These are phyloP conservation scores for Percina caprodes DNA, from an alignment of 2,113 vertebrate genomes.

Conservation along the genomic window DNA sequence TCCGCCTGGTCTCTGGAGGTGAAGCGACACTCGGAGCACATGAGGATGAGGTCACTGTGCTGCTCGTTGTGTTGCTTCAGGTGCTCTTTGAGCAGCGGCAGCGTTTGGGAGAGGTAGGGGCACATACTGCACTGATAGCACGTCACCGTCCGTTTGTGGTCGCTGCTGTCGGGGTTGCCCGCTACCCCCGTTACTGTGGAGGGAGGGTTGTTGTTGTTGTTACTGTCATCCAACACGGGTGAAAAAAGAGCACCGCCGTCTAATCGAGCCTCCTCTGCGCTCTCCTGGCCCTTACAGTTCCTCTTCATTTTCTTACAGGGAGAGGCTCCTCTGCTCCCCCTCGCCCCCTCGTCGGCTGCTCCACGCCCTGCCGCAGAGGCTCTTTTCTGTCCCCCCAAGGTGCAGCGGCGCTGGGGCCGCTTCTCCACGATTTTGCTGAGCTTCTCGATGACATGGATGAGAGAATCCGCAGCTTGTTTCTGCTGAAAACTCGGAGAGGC, in stretches of 20 bases:
- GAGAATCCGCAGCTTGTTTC: slow-evolving; percentile 87
- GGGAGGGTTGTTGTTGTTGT: slow-evolving; percentile 52
- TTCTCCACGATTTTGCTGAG: slow-evolving; percentile 97
- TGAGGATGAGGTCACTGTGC: slow-evolving; percentile 92
- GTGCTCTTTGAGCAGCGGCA: slow-evolving; percentile 90
- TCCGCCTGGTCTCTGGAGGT: slow-evolving; percentile 90
- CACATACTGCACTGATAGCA: slow-evolving; percentile 97
- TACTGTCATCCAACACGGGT: slow-evolving; percentile 40
- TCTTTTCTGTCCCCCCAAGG: slow-evolving; percentile 89
- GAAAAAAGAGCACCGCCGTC: slow-evolving; percentile 24
- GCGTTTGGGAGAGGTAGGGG: slow-evolving; percentile 89
- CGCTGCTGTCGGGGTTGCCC: slow-evolving; percentile 42
- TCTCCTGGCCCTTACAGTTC: slow-evolving; percentile 59
- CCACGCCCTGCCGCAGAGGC: slow-evolving; percentile 52
- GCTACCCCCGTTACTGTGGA: slow-evolving; percentile 26
- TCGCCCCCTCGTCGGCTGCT: slow-evolving; percentile 50
- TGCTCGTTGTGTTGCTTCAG: slow-evolving; percentile 93
- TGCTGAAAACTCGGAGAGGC: slow-evolving; percentile 64
- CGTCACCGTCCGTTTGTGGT: slow-evolving; percentile 82
- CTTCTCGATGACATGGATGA: slow-evolving; percentile 97
- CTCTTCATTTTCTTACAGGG: slow-evolving; percentile 83
- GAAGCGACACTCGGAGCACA: slow-evolving; percentile 94
- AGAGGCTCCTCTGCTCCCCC: slow-evolving; percentile 73
- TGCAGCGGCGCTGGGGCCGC: slow-evolving; percentile 87
- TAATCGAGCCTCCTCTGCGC: slow-evolving; percentile 53